Percentiles rank a stretch among this genome's conserved stretches.
Evolutionary conservation across 2,888 invertebrate genomes (phyloP).

Genomic region (Phalangium opilio): DNA sequence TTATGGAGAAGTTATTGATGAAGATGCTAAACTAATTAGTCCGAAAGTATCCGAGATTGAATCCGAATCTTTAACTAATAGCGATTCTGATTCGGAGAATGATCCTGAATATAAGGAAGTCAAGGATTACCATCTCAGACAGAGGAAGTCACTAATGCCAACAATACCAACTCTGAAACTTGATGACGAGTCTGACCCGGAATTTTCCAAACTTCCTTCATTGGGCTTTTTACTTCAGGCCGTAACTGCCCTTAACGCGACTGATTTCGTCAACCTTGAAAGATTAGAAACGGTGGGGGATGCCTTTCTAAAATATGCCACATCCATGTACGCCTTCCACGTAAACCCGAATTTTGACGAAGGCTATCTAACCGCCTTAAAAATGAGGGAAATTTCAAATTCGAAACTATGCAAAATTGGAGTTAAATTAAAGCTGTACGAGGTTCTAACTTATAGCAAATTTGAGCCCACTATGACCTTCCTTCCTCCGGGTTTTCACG

Average conservation of each 20-base stretch:
- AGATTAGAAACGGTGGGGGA: constrained; percentile 76
- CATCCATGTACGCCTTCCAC: constrained; percentile 91
- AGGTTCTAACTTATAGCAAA: constrained; percentile 92
- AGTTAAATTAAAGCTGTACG: constrained; percentile 70
- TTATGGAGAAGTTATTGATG: no score
- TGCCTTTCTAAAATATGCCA: constrained; percentile 74
- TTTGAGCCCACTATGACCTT: constrained; percentile 97
- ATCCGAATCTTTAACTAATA: no score
- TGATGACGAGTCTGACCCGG: no score
- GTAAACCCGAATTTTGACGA: constrained; percentile 92
- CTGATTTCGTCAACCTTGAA: constrained; percentile 64
- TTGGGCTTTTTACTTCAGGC: constrained; percentile 35
- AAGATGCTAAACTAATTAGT: no score
- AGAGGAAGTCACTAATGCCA: no score
- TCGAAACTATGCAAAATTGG: constrained; percentile 89
- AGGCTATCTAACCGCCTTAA: constrained; percentile 86
- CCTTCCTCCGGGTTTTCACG: constrained; percentile 55
- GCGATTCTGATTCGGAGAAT: no score
- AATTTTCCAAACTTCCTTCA: neutral
- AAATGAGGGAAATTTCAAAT: constrained; percentile 77
- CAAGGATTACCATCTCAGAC: no score
- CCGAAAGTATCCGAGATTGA: no score
- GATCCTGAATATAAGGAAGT: no score
- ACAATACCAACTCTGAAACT: no score
- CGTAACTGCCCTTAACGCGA: constrained; percentile 51